These are phyloP conservation scores for Himalopsyche japonica DNA, from an alignment of 2,888 invertebrate species.

Conservation along the genomic window DNA sequence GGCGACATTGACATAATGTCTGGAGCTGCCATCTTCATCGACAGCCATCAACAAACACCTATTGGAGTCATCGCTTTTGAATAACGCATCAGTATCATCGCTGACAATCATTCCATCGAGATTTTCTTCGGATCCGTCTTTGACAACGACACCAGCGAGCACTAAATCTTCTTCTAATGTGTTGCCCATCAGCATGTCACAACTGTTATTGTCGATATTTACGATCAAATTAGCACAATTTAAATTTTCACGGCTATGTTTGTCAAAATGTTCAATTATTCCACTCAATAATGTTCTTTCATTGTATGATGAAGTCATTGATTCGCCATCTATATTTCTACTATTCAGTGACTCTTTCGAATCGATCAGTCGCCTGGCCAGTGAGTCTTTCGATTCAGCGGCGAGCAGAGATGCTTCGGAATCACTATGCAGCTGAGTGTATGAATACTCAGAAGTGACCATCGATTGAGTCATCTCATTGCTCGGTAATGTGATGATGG, in stretches of 20 bases:
- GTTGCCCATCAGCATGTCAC: neutral
- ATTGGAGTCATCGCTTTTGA: neutral
- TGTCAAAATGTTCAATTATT: conserved; percentile 43
- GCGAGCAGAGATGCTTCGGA: conserved; percentile 46
- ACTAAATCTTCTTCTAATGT: conserved; percentile 2
- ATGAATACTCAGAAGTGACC: conserved; percentile 48
- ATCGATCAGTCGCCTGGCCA: conserved; percentile 34
- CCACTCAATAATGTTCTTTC: conserved; percentile 48
- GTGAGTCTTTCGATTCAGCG: conserved; percentile 31
- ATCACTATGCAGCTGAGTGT: conserved; percentile 56
- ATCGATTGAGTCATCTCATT: conserved; percentile 44
- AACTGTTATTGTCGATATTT: neutral
- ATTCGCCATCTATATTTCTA: conserved; percentile 40
- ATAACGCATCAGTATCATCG: neutral
- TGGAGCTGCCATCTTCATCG: neutral
- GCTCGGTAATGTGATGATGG: conserved; percentile 43
- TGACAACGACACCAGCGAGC: conserved; percentile 19
- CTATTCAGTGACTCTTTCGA: conserved; percentile 44
- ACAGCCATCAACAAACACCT: neutral
- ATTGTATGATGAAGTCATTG: conserved; percentile 50
- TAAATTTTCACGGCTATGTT: neutral
- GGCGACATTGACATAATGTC: neutral
- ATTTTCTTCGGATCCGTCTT: conserved; percentile 29
- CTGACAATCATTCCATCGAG: conserved; percentile 13
- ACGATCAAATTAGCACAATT: neutral